Evolutionary conservation across 2,113 vertebrate species (phyloP).

Genomic region (Melanostigma gelatinosum): DNA sequence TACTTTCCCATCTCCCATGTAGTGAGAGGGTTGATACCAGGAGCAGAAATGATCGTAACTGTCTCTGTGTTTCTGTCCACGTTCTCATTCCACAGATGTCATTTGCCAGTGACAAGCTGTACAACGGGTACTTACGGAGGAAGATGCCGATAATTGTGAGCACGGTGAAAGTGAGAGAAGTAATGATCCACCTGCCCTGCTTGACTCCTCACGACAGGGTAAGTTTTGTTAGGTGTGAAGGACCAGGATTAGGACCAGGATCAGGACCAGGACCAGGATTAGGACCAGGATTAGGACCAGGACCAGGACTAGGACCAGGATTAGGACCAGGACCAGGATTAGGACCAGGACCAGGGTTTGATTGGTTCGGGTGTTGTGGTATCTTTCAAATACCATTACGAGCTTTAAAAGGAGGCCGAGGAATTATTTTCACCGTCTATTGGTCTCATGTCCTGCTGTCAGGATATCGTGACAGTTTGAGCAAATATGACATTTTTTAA

Average conservation of each 20-base stretch:
- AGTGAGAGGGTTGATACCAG: not conserved
- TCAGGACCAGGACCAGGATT: too few species aligned
- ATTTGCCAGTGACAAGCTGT: conserved; percentile 73
- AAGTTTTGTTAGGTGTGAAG: not conserved
- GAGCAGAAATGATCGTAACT: not conserved
- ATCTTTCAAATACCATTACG: not conserved
- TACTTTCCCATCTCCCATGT: conserved; percentile 5
- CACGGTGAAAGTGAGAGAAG: conserved; percentile 71
- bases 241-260: too few species aligned
- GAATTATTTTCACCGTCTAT: not conserved
- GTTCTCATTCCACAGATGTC: conserved; percentile 73
- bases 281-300: too few species aligned
- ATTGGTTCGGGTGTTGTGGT: not conserved
- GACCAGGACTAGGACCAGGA: too few species aligned
- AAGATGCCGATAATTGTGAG: conserved; percentile 65
- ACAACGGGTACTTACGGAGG: conserved; percentile 70
- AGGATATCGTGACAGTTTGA: not conserved
- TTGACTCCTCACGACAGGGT: conserved; percentile 80
- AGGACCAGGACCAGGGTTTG: not conserved
- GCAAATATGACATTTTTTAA: not conserved
- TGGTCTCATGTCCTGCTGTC: not conserved
- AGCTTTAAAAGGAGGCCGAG: not conserved
- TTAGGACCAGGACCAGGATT: too few species aligned
- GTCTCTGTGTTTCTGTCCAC: not conserved
- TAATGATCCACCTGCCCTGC: conserved; percentile 74